phyloP scores from a whole-genome alignment of 1,140 invertebrate genomes.

The Drosophila ananassae region DNA sequence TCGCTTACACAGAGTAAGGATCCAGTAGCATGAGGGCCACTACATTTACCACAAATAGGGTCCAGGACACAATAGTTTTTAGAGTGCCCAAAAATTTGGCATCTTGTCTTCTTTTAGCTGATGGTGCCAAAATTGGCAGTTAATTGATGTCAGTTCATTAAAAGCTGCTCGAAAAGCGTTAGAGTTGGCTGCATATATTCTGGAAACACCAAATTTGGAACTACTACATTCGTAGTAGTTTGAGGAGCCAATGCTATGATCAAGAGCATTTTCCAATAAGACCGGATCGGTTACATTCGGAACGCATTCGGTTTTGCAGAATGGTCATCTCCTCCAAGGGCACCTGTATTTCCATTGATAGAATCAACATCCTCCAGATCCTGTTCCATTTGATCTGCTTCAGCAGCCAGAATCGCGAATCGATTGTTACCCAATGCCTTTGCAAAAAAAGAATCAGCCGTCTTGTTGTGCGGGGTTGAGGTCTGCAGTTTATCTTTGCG shows the following conservation, averaged over 20 bases:
- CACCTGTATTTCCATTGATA: background rate
- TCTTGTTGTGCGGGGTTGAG: background rate
- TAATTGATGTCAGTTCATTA: conserved; percentile 5
- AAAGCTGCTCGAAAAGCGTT: conserved; percentile 20
- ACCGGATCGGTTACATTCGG: conserved; percentile 8
- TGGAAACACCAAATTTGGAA: conserved; percentile 19
- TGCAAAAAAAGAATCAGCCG: background rate
- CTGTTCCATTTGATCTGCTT: conserved; percentile 6
- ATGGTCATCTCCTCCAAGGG: too few species aligned
- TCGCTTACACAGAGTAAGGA: conserved; percentile 6
- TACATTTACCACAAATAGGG: conserved; percentile 23
- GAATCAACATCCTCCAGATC: too few species aligned
- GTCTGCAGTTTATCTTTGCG: too few species aligned
- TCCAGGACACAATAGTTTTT: conserved; percentile 31
- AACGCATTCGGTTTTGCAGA: background rate
- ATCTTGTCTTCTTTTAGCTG: conserved; percentile 32
- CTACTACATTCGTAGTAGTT: conserved; percentile 20
- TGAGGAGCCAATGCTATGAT: background rate
- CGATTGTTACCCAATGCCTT: background rate
- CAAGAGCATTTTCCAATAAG: conserved; percentile 1
- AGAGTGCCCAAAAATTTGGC: conserved; percentile 32
- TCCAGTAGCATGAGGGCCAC: conserved; percentile 16
- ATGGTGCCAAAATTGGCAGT: conserved; percentile 22
- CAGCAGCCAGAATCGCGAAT: background rate
- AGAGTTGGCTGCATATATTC: conserved; percentile 22